Evolutionary conservation across 2,113 vertebrate genomes (phyloP).

Genomic region (Quiscalus mexicanus): DNA sequence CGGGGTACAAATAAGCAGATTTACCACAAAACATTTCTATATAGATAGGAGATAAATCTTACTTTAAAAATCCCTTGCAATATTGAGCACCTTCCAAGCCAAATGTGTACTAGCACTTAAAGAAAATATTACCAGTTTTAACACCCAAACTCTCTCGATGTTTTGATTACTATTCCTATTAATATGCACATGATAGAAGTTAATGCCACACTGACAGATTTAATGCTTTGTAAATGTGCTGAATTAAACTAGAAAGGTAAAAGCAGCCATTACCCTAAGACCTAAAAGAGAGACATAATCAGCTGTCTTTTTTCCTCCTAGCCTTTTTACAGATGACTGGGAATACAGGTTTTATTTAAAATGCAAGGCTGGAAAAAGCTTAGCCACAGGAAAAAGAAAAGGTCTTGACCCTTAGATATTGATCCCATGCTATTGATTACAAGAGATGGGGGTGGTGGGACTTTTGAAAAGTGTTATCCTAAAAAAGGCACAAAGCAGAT

Average conservation of each 20-base stretch:
- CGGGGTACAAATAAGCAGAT: constrained; percentile 36
- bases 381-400: constrained; percentile 44
- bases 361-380: constrained; percentile 40
- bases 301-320: constrained; percentile 14
- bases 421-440: constrained; percentile 44
- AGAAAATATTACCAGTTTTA: constrained; percentile 69
- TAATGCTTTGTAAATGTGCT: constrained; percentile 71
- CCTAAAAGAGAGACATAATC: constrained; percentile 56
- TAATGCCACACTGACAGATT: constrained; percentile 68
- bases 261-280: constrained; percentile 62
- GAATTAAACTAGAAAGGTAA: constrained; percentile 71
- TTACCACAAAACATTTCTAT: neutral
- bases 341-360: constrained; percentile 16
- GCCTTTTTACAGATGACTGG: constrained; percentile 18
- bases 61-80: neutral
- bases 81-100: constrained; percentile 29
- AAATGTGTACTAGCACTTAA: constrained; percentile 59
- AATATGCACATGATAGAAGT: constrained; percentile 69
- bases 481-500: neutral
- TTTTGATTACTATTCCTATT: constrained; percentile 71
- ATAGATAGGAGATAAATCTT: constrained; percentile 34
- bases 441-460: neutral
- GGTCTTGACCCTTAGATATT: constrained; percentile 55
- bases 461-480: neutral
- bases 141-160: constrained; percentile 39